Evolutionary conservation across 2,113 vertebrate genomes (phyloP), one percentile per base, ranked within the genome.

Genomic region (Chionis minor): DNA sequence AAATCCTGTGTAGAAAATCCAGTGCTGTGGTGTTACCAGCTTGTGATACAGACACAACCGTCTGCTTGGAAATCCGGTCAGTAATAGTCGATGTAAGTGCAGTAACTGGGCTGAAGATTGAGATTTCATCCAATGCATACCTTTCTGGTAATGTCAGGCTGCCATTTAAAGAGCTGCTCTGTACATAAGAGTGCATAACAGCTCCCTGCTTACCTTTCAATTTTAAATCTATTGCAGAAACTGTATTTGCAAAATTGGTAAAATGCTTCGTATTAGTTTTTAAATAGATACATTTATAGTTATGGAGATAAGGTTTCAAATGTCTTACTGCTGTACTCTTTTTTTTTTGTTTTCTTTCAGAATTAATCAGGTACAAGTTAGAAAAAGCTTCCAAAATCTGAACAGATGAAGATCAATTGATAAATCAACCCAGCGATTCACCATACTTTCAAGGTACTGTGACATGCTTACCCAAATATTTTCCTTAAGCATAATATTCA

Each of bases 401-500:
- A 96, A 93, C 98, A 98, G 96, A 98, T 98, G 98, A 98, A 97
- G 98, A 97, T 94, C 90, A 94, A 96, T 95, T 98, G 96, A 94
- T 98, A 96, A 97, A 97, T 58, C 58, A 24, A 96, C 97, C 84
- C 86, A 94, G 87, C 80, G 70, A 96, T 97, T 96, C 97, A 95
- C 92, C 97, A 92, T 93, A 95, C 72, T 94, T 97, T 96, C 92
- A 97, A 97, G 97, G 97, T 98, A 98, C 92, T 91, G 97, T 97
- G 94, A 84, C 56, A 49, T 75, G 51, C 91, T 95, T 93, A 88
- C 74, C 73, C 74, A 88, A 72, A 61, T 93, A 75, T 93, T 94
- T 95, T 96, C 81, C 70, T 96, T 93, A 75, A 93, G 73, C 47
- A 6, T 94, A 51, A 71, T 86, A 92, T 86, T 94, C 84, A 75